Percentiles rank a stretch among this genome's conserved stretches.
Evolutionary conservation across 2,888 invertebrate genomes (phyloP).

Genomic region (Chrysomela aeneicollis): DNA sequence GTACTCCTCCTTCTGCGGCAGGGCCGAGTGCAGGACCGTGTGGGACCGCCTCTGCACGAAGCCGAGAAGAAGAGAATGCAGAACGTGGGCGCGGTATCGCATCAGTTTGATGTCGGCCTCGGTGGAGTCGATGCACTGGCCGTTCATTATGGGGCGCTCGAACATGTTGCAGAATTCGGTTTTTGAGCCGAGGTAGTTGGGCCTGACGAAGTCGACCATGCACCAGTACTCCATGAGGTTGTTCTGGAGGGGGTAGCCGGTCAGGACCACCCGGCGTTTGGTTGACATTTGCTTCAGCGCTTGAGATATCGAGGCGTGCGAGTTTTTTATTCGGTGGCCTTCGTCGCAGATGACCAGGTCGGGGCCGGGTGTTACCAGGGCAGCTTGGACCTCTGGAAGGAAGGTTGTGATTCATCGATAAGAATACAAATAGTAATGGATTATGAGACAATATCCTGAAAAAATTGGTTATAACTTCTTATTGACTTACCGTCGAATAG

Average conservation of each 20-base stretch:
- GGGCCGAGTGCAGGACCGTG: conserved; percentile 86
- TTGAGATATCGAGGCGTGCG: conserved; percentile 94
- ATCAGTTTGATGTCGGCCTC: conserved; percentile 92
- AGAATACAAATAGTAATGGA: no score
- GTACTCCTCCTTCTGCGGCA: conserved; percentile 95
- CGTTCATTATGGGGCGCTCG: conserved; percentile 97
- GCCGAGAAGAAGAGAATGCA: conserved; percentile 92
- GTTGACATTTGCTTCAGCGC: conserved; percentile 95
- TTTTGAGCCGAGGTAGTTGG: conserved; percentile 95
- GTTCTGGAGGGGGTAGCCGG: conserved; percentile 98
- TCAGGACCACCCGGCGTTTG: conserved; percentile 92
- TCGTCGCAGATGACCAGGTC: conserved; percentile 96
- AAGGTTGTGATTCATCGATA: no score
- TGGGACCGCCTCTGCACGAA: conserved; percentile 95
- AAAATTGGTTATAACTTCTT: neutral
- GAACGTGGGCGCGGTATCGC: conserved; percentile 93
- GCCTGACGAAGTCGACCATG: conserved; percentile 98
- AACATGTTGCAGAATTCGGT: conserved; percentile 99
- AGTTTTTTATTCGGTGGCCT: conserved; percentile 97
- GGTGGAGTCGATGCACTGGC: conserved; percentile 97
- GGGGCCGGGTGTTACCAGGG: conserved; percentile 89
- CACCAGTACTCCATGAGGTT: conserved; percentile 97
- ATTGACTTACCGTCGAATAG: conserved; percentile 73
- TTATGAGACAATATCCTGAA: no score
- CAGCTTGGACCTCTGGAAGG: conserved; percentile 78